phyloP scores from a whole-genome alignment of 2,888 invertebrate species.

The Andrena camellia region DNA sequence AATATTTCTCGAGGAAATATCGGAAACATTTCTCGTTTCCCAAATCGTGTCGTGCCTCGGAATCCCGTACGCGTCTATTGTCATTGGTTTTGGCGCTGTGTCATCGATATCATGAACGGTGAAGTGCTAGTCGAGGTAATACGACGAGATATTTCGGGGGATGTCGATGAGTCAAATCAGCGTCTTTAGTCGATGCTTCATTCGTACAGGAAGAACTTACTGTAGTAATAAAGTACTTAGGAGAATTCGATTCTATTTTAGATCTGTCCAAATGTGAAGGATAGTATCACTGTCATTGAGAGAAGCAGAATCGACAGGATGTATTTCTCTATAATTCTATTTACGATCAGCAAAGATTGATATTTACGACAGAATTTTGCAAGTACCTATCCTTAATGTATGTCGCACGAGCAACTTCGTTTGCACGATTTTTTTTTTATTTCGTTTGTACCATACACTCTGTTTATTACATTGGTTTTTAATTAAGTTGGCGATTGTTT shows the following conservation, averaged over 20 bases:
- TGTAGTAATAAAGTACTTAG: no score
- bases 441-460: background rate
- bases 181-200: background rate
- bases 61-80: slow-evolving; percentile 5
- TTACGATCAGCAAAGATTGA: background rate
- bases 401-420: no score
- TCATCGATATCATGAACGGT: background rate
- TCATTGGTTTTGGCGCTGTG: background rate
- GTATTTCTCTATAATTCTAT: background rate
- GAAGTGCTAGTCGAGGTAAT: background rate
- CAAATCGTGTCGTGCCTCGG: background rate
- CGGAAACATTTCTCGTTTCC: background rate
- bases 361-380: background rate
- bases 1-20: background rate
- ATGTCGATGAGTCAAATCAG: background rate
- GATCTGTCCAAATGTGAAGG: background rate
- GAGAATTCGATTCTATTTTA: no score
- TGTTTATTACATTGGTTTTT: background rate
- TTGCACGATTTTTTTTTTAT: background rate
- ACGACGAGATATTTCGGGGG: background rate
- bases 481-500: background rate
- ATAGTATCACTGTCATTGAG: background rate
- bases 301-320: background rate
- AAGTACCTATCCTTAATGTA: background rate
- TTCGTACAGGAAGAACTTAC: no score